Conservation (phyloP, 2,888 invertebrate species). For the Bembecia ichneumoniformis region DNA sequence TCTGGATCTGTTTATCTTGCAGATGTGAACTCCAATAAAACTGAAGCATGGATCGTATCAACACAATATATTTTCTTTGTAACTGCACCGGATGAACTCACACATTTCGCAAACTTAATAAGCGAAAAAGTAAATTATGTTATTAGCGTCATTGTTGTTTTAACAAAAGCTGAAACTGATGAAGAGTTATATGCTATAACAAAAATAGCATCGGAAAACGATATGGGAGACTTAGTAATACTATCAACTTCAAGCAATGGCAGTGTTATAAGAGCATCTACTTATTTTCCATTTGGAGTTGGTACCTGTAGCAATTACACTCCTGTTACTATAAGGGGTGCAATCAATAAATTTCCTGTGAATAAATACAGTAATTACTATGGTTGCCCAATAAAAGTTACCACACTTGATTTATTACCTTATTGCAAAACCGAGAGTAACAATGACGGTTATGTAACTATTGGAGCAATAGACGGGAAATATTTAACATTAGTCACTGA, state of each 20-base stretch:
- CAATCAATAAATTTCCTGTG: conserved; percentile 21
- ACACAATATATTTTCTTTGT: conserved; percentile 35
- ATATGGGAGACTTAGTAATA: conserved; percentile 33
- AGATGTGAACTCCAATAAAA: conserved; percentile 7
- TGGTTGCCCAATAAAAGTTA: conserved; percentile 30
- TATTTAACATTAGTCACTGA: conserved; percentile 21
- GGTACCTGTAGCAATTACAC: conserved; percentile 27
- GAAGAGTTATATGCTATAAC: conserved; percentile 17
- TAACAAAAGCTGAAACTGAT: conserved; percentile 14
- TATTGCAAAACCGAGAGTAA: conserved; percentile 13
- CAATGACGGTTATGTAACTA: conserved; percentile 18
- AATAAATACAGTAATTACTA: conserved; percentile 37
- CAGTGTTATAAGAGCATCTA: conserved; percentile 20
- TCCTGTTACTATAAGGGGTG: conserved; percentile 19
- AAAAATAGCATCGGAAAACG: conserved; percentile 30
- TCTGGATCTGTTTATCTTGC: conserved; percentile 21
- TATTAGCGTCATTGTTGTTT: conserved; percentile 27
- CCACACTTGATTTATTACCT: conserved; percentile 21
- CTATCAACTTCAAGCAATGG: conserved; percentile 4
- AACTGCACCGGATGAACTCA: conserved; percentile 21
- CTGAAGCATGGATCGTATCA: conserved; percentile 10
- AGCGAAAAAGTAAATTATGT: conserved; percentile 20
- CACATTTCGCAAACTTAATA: conserved; percentile 19
- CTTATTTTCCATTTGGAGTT: conserved; percentile 33
- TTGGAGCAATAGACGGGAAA: conserved; percentile 30